Percentiles rank a stretch among this genome's conserved stretches.
Evolutionary conservation across 2,888 invertebrate species (phyloP).

Genomic region (Leuctra nigra): DNA sequence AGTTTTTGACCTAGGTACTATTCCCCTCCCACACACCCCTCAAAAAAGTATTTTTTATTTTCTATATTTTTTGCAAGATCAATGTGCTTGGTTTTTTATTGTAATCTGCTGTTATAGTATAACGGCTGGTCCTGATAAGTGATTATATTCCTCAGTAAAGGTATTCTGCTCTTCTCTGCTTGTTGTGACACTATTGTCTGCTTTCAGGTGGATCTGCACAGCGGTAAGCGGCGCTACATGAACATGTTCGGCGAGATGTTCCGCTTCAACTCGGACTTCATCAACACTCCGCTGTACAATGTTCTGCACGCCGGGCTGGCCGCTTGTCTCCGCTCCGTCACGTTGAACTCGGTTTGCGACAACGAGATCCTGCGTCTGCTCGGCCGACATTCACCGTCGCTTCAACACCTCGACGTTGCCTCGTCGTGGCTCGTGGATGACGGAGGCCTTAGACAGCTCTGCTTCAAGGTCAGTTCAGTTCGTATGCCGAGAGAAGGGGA

Average conservation of each 20-base stretch:
- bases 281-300: constrained; percentile 27
- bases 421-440: constrained; percentile 36
- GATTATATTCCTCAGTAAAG: no score
- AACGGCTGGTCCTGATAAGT: no score
- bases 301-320: constrained; percentile 32
- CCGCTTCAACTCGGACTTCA: constrained; percentile 7
- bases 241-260: constrained; percentile 6
- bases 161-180: no score
- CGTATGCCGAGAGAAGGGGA: no score
- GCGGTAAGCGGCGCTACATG: constrained; percentile 15
- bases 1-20: no score
- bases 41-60: no score
- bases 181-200: no score
- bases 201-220: constrained; percentile 7
- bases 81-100: no score
- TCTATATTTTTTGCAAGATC: no score
- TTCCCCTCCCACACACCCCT: no score
- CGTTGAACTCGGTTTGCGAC: constrained; percentile 33
- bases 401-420: constrained; percentile 34
- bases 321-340: constrained; percentile 31
- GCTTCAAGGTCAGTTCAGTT: constrained; percentile 25
- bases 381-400: constrained; percentile 32
- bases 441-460: constrained; percentile 31
- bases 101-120: no score
- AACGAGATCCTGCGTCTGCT: constrained; percentile 33